Conservation (phyloP, 2,888 invertebrate genomes). For the Agonopterix heracliana region DNA sequence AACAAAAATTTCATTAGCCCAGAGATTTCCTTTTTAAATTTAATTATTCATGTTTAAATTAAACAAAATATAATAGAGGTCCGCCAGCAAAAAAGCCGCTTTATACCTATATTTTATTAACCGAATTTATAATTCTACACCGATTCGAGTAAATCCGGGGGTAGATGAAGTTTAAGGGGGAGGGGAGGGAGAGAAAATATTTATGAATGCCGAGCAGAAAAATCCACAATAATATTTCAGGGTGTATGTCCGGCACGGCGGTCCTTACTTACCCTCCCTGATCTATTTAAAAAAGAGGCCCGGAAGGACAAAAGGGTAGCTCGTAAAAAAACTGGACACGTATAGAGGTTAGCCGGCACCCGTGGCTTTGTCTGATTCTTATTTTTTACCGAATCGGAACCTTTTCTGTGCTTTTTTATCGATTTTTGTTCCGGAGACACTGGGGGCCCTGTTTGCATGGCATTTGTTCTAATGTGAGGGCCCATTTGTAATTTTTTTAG, state of each 20-base stretch:
- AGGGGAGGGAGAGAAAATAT: constrained; percentile 58
- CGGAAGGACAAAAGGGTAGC: constrained; percentile 73
- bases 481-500: constrained; percentile 68
- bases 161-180: constrained; percentile 21
- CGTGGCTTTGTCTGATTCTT: constrained; percentile 72
- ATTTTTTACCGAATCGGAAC: constrained; percentile 75
- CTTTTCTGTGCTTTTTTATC: constrained; percentile 70
- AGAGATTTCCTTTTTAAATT: constrained; percentile 74
- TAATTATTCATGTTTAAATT: constrained; percentile 77
- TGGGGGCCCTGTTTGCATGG: constrained; percentile 44
- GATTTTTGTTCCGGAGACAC: constrained; percentile 75
- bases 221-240: constrained; percentile 76
- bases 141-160: constrained; percentile 64
- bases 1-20: constrained; percentile 75
- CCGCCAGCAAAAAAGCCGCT: constrained; percentile 44
- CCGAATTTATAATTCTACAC: constrained; percentile 74
- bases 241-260: constrained; percentile 58
- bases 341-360: constrained; percentile 63
- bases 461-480: constrained; percentile 68
- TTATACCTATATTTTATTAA: constrained; percentile 74
- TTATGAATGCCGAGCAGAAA: constrained; percentile 75
- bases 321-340: constrained; percentile 73
- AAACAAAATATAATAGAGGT: constrained; percentile 72
- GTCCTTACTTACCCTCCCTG: constrained; percentile 70
- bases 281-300: constrained; percentile 75